Evolutionary conservation across 2,888 invertebrate species (phyloP).

Genomic region (Amorpha juglandis): DNA sequence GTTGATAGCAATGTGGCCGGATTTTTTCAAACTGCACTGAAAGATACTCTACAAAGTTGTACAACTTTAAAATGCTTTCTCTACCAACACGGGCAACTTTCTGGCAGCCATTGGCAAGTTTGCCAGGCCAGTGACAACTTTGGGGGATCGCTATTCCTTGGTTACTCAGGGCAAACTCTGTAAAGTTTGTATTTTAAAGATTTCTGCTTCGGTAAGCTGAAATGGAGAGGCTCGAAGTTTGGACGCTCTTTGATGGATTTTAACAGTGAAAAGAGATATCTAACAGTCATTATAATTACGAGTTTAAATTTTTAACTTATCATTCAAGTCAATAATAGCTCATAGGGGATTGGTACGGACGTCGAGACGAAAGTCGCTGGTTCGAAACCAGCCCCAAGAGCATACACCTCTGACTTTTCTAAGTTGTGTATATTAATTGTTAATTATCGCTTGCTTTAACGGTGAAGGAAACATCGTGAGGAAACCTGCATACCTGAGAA

Average conservation of each 20-base stretch:
- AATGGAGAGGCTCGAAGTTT: neutral
- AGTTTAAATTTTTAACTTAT: neutral
- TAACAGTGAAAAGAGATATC: neutral
- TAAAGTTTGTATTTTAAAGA: slow-evolving; percentile 21
- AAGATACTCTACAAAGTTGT: slow-evolving; percentile 8
- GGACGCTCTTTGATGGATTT: neutral
- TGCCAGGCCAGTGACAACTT: slow-evolving; percentile 3
- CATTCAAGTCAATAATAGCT: too few relatives aligned
- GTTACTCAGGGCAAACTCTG: neutral
- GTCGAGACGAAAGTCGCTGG: too few relatives aligned
- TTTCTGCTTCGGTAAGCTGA: slow-evolving; percentile 13
- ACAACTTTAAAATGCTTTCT: slow-evolving; percentile 8
- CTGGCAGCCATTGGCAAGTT: slow-evolving; percentile 1
- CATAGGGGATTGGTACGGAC: too few relatives aligned
- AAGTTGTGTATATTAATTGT: too few relatives aligned
- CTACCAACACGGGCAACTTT: neutral
- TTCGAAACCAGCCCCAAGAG: too few relatives aligned
- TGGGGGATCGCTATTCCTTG: slow-evolving; percentile 1
- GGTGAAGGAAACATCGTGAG: too few relatives aligned
- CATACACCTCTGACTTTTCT: too few relatives aligned
- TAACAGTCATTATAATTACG: neutral
- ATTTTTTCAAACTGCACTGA: slow-evolving; percentile 12
- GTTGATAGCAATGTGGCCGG: neutral
- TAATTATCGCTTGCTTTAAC: too few relatives aligned
- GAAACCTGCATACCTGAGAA: too few relatives aligned